phyloP scores from a whole-genome alignment of 2,888 invertebrate species.

The Scaptodrosophila latifasciaeformis region DNA sequence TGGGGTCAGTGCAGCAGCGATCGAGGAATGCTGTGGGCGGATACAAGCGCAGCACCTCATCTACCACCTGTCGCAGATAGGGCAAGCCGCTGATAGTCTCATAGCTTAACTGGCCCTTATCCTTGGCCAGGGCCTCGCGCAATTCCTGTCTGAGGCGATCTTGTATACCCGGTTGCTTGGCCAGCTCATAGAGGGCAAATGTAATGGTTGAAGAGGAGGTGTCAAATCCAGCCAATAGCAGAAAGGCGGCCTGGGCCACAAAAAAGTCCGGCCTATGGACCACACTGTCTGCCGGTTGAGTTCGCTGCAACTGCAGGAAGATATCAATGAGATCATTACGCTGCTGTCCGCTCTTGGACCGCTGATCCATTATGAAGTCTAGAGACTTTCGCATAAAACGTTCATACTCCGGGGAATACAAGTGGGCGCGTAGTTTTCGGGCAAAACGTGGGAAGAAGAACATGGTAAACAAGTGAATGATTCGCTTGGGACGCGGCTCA shows the following conservation, averaged over 20 bases:
- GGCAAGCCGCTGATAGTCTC: slow-evolving; percentile 73
- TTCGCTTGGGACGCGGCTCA: slow-evolving; percentile 58
- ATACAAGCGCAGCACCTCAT: slow-evolving; percentile 70
- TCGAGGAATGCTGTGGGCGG: slow-evolving; percentile 71
- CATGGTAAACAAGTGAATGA: slow-evolving; percentile 70
- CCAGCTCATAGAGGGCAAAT: slow-evolving; percentile 73
- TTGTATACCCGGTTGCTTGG: slow-evolving; percentile 72
- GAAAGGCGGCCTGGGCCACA: slow-evolving; percentile 68
- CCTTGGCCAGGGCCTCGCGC: slow-evolving; percentile 45
- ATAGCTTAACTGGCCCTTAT: slow-evolving; percentile 67
- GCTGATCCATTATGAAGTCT: slow-evolving; percentile 72
- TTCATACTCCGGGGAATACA: slow-evolving; percentile 57
- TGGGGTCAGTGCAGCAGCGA: slow-evolving; percentile 59
- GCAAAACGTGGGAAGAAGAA: slow-evolving; percentile 74
- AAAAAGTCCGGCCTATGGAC: slow-evolving; percentile 57
- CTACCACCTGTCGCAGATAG: slow-evolving; percentile 74
- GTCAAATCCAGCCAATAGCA: slow-evolving; percentile 70
- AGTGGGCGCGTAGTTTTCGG: slow-evolving; percentile 58
- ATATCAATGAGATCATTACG: slow-evolving; percentile 76
- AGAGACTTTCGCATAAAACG: slow-evolving; percentile 73
- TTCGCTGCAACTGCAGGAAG: slow-evolving; percentile 73
- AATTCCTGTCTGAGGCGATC: slow-evolving; percentile 73
- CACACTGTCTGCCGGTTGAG: slow-evolving; percentile 40
- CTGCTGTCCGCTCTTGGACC: slow-evolving; percentile 70
- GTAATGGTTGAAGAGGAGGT: slow-evolving; percentile 74